Conservation (phyloP, 2,888 invertebrate genomes). For the Drosophila maculinotata region DNA sequence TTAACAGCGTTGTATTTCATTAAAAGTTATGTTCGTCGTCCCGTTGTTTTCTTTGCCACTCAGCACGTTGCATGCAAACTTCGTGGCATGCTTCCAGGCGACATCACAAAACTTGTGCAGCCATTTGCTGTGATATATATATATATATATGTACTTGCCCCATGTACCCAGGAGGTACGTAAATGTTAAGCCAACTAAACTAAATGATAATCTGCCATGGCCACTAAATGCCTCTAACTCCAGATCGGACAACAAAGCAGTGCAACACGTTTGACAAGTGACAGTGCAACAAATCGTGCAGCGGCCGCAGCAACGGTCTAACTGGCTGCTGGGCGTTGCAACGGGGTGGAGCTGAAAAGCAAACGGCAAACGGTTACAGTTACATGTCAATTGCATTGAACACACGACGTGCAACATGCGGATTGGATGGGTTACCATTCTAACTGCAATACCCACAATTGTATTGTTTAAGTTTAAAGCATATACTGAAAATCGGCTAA, state of each 20-base stretch:
- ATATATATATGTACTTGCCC: conserved; percentile 26
- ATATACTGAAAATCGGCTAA: too few relatives aligned
- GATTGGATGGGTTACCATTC: background rate
- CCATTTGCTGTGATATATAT: conserved; percentile 27
- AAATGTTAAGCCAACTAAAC: conserved; percentile 47
- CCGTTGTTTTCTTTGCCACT: conserved; percentile 5
- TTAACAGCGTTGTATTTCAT: conserved; percentile 75
- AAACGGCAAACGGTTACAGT: background rate
- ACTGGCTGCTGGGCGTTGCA: background rate
- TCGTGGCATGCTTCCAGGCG: conserved; percentile 52
- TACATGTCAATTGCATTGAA: conserved; percentile 6
- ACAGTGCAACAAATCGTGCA: conserved; percentile 37
- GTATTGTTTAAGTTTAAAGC: too few relatives aligned
- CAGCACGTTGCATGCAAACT: conserved; percentile 43
- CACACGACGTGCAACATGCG: background rate
- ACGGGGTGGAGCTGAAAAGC: background rate
- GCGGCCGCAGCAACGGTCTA: background rate
- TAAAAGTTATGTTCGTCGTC: conserved; percentile 72
- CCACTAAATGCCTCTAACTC: conserved; percentile 18
- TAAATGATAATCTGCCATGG: conserved; percentile 44
- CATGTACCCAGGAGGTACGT: conserved; percentile 9
- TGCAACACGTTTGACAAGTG: conserved; percentile 66
- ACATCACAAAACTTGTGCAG: conserved; percentile 29
- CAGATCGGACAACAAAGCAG: conserved; percentile 49
- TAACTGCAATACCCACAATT: too few relatives aligned